phyloP scores from a whole-genome alignment of 2,797 vertebrate genomes.

The Periophthalmus magnuspinnatus region DNA sequence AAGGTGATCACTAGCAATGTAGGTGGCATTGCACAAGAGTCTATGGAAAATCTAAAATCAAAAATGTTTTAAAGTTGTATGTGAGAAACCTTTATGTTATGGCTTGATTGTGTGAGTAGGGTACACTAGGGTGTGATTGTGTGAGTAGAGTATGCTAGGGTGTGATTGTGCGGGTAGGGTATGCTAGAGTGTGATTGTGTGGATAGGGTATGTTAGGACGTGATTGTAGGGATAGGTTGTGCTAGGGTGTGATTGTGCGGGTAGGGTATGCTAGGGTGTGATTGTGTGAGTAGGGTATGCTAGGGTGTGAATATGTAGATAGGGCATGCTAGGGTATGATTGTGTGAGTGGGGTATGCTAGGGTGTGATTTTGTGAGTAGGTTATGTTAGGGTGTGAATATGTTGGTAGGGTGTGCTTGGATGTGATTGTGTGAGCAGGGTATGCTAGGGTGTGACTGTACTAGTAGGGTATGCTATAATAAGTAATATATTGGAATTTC shows the following conservation, averaged over 20 bases:
- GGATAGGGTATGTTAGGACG: background rate
- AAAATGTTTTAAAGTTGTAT: background rate
- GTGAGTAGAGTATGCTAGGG: background rate
- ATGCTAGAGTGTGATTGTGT: too few relatives aligned
- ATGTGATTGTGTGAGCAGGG: too few relatives aligned
- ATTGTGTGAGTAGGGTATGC: background rate
- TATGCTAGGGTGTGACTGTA: too few relatives aligned
- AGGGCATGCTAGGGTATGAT: too few relatives aligned
- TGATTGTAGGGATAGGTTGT: too few relatives aligned
- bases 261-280: background rate
- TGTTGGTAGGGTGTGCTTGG: background rate
- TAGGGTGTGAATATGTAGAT: too few relatives aligned
- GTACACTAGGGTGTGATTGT: background rate
- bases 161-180: too few relatives aligned
- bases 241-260: too few relatives aligned
- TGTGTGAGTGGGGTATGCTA: too few relatives aligned
- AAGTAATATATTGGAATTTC: background rate
- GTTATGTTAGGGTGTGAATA: too few relatives aligned
- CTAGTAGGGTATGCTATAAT: background rate
- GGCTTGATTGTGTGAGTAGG: background rate
- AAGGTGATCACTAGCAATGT: background rate
- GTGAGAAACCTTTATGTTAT: background rate
- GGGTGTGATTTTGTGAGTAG: too few relatives aligned
- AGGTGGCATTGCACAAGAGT: background rate
- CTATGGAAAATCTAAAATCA: background rate